phyloP scores from a whole-genome alignment of 2,113 vertebrate genomes.

The Sminthopsis crassicaudata region DNA sequence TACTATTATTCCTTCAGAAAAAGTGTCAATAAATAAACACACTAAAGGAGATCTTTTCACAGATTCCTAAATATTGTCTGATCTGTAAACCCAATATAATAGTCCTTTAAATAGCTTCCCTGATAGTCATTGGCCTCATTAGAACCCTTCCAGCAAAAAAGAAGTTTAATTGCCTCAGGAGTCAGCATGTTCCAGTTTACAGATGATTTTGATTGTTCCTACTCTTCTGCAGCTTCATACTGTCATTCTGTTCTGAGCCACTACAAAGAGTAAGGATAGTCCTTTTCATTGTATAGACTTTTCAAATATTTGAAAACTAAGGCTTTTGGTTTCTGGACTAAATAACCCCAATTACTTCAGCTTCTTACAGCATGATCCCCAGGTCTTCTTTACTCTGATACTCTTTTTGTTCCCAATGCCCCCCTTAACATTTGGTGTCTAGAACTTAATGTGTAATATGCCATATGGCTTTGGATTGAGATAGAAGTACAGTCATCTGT shows the following conservation, averaged over 20 bases:
- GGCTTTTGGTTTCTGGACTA: not conserved
- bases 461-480: not conserved
- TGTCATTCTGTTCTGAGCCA: not conserved
- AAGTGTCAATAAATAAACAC: not conserved
- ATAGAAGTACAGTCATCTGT: not conserved
- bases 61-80: not conserved
- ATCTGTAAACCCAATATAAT: not conserved
- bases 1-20: not conserved
- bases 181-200: not conserved
- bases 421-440: not conserved
- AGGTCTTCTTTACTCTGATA: not conserved
- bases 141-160: not conserved
- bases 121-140: not conserved
- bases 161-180: not conserved
- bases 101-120: not conserved
- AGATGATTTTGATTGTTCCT: constrained; percentile 11
- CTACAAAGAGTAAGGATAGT: not conserved
- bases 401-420: not conserved
- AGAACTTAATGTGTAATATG: not conserved
- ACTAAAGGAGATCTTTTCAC: not conserved
- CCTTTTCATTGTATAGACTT: not conserved
- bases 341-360: not conserved
- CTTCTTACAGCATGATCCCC: not conserved
- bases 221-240: not conserved
- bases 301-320: not conserved